Conservation (phyloP, 2,113 vertebrate genomes). For the Seriola rivoliana region DNA sequence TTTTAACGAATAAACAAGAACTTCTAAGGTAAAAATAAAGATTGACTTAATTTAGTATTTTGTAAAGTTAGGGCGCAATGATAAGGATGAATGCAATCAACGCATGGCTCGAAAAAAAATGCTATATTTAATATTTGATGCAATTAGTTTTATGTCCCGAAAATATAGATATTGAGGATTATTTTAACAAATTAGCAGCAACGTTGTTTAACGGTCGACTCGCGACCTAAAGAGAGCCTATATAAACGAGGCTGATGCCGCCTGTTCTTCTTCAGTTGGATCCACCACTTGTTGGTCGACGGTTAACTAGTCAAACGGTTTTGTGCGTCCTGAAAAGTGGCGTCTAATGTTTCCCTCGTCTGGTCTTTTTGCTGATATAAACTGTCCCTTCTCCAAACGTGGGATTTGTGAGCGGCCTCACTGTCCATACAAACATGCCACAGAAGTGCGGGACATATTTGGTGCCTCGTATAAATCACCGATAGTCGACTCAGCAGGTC, state of each 20-base stretch:
- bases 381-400: slow-evolving; percentile 61
- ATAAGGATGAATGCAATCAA: no score
- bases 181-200: not conserved
- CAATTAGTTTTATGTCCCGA: no score
- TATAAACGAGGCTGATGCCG: slow-evolving; percentile 27
- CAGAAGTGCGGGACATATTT: not conserved
- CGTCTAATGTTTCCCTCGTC: slow-evolving; percentile 77
- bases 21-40: no score
- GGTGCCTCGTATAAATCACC: slow-evolving; percentile 9
- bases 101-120: no score
- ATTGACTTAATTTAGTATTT: no score
- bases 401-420: slow-evolving; percentile 66
- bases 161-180: no score
- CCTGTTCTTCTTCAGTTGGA: not conserved
- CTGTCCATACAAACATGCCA: slow-evolving; percentile 77
- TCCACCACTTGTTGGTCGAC: fast-evolving
- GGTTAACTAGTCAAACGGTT: not conserved
- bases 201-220: not conserved
- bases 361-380: slow-evolving; percentile 65
- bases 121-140: no score
- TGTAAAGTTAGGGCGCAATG: no score
- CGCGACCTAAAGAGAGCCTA: not conserved
- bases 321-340: no score
- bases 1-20: no score
- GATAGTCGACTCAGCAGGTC: slow-evolving; percentile 58